Evolutionary conservation across 1,140 invertebrate species (phyloP).

Genomic region (Aphidius gifuensis): DNA sequence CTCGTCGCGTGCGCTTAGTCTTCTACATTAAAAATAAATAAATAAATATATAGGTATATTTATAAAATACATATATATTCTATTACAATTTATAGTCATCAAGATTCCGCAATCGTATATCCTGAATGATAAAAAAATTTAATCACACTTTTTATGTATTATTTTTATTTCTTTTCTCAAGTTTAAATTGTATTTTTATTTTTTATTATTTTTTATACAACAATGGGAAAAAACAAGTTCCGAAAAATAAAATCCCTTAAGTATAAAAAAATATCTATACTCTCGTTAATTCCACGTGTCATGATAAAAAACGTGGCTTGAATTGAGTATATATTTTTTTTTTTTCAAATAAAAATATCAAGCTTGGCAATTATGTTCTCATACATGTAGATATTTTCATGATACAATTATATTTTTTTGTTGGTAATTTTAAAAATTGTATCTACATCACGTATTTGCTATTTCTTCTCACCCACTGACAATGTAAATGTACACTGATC

Average conservation of each 20-base stretch:
- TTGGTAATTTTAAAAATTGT: background rate
- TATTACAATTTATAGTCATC: slow-evolving; percentile 4
- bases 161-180: too few relatives aligned
- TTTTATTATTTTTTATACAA: too few relatives aligned
- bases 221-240: too few relatives aligned
- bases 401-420: background rate
- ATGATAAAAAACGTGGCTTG: slow-evolving; percentile 1
- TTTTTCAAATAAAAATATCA: background rate
- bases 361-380: slow-evolving; percentile 15
- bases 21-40: background rate
- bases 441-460: slow-evolving; percentile 4
- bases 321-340: background rate
- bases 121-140: background rate
- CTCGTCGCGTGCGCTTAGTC: slow-evolving; percentile 13
- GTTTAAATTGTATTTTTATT: too few relatives aligned
- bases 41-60: background rate
- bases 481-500: too few relatives aligned
- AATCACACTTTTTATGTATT: too few relatives aligned
- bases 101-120: slow-evolving; percentile 14
- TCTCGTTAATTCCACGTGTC: background rate
- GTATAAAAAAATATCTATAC: too few relatives aligned
- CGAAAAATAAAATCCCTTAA: too few relatives aligned
- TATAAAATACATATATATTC: too few relatives aligned
- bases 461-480: background rate
- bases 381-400: background rate